phyloP scores from a whole-genome alignment of 2,797 vertebrate species.

The Anas flavirostris region DNA sequence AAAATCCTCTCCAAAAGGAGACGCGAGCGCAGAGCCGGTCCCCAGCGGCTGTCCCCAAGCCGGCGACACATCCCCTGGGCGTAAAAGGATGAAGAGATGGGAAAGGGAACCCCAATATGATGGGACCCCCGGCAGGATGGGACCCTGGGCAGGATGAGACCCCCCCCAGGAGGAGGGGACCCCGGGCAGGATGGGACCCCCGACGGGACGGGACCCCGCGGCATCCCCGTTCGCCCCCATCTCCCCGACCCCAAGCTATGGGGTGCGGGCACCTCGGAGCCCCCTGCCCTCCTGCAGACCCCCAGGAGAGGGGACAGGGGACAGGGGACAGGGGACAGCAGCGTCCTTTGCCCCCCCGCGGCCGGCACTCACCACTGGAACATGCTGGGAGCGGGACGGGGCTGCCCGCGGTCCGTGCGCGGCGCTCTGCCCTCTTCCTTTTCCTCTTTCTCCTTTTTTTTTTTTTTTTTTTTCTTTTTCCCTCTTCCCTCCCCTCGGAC shows the following conservation, averaged over 20 bases:
- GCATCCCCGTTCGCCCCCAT: too few species aligned
- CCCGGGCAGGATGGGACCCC: too few species aligned
- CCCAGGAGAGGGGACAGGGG: background rate
- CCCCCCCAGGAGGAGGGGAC: too few species aligned
- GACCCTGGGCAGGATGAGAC: too few species aligned
- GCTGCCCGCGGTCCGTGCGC: constrained; percentile 48
- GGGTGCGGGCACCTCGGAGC: too few species aligned
- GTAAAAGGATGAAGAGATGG: background rate
- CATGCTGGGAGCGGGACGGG: constrained; percentile 58
- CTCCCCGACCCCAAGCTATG: too few species aligned
- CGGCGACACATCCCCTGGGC: background rate
- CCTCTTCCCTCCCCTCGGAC: constrained; percentile 48
- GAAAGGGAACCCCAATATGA: too few species aligned
- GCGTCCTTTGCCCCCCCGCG: background rate
- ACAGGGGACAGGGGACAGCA: background rate
- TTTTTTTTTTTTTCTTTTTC: background rate
- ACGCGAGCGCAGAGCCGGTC: background rate
- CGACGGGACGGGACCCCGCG: too few species aligned
- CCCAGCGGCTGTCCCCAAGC: fast-evolving
- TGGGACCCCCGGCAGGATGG: too few species aligned
- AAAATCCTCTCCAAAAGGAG: background rate
- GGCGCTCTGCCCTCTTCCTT: constrained; percentile 37
- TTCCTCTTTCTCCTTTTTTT: background rate
- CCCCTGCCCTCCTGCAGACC: background rate
- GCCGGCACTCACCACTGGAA: constrained; percentile 63